Evolutionary conservation across 2,797 vertebrate species (phyloP), one percentile per base, ranked within the genome.

Genomic region (Arvicola amphibius): DNA sequence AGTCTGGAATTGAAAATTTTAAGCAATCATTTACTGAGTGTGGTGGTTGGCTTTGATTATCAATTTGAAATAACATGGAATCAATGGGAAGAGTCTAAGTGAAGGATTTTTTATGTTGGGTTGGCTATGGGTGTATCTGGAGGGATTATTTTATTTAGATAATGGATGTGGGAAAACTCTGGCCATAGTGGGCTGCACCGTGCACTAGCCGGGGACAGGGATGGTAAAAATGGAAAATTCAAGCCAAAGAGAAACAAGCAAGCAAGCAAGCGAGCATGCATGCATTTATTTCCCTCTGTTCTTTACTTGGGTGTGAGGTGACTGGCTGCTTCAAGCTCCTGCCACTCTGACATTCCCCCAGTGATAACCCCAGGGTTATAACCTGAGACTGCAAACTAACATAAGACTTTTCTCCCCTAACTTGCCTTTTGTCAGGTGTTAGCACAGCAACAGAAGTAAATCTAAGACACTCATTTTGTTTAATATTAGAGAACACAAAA

Each of bases 131-230:
- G 6, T n/a, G 14, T 77, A 11, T 67, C 12, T 85, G 23, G 29
- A 67, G 83, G 34, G 83, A 65, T 85, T 85, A 23, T 23, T 46
- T 51, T 69, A 84, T 32, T 34, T 51, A 67, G 6, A 25, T 27
- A 69, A 86, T 16, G 12, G 32, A 51, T 16, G 2, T 69, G 43
- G 32, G 40, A 48, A 67, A 43, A 67, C 12, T 13, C 43, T 86
- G 63, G 13, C 32, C 21, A n/a, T 10, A 48, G 19, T 34, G 1
- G 21, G 0, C 3, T 51, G 32, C 1, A 51, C 43, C 21, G 2
- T 86, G 48, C 21, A 27, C 21, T 51, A 86, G 83, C 32, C 7
- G 43, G 12, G 25, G 73, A 46, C 43, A 25, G 67, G 21, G 23
- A 48, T 13, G n/a, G 43, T n/a, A 25, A 14, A 13, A 67, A 85